A percentile compares a stretch with the other conserved stretches of the same genome.
phyloP scores from a whole-genome alignment of 37 sponge, comb jelly and placozoan species.

The Geodia barretti region DNA sequence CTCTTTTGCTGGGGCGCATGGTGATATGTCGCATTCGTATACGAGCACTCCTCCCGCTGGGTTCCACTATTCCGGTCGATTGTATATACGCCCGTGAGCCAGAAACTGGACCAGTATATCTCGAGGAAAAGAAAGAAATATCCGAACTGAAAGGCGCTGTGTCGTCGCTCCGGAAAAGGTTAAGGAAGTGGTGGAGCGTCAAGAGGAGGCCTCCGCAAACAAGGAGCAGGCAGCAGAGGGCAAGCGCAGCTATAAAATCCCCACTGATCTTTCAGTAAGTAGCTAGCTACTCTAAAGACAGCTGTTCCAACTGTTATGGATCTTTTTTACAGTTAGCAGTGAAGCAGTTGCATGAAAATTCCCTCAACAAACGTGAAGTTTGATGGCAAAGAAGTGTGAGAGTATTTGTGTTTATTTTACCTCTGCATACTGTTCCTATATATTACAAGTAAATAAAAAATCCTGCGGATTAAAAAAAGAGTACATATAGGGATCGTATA shows the following conservation, averaged over 20 bases:
- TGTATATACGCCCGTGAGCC: not conserved
- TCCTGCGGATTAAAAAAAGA: no score
- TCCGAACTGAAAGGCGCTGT: not conserved
- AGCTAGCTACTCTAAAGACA: not conserved
- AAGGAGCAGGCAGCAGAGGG: not conserved
- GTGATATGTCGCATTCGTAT: not conserved
- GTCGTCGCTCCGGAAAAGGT: not conserved
- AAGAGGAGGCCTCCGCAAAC: not conserved
- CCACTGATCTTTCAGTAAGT: not conserved
- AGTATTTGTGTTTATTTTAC: not conserved
- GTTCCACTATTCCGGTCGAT: not conserved
- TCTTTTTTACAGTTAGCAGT: not conserved
- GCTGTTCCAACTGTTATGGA: not conserved
- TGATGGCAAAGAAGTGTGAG: not conserved
- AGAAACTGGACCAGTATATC: constrained; percentile 16
- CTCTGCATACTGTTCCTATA: not conserved
- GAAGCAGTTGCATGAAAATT: not conserved
- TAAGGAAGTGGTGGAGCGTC: not conserved
- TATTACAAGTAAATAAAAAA: no score
- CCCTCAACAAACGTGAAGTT: not conserved
- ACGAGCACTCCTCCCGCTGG: not conserved
- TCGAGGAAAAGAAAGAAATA: not conserved
- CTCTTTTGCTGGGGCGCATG: not conserved
- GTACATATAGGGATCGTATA: no score
- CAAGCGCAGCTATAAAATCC: not conserved